These are phyloP conservation scores for Acinonyx jubatus DNA, from an alignment of 2,113 vertebrate species.

Conservation along the genomic window DNA sequence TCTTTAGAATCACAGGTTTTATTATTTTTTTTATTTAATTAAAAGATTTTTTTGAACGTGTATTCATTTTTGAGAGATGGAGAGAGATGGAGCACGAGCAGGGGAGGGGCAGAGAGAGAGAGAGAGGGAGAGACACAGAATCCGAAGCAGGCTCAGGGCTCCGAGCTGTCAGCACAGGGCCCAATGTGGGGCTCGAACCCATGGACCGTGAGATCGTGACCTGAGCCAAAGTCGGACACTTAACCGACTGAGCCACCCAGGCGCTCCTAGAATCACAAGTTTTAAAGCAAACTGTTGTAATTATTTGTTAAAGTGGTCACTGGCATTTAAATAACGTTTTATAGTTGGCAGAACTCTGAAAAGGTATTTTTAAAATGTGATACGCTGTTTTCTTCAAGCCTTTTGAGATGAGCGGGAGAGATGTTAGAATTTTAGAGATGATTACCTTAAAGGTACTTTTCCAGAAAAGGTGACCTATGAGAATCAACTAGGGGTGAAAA, in stretches of 20 bases:
- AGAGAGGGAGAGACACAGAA: too few species aligned
- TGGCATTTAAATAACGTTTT: not conserved
- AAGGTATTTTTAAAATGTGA: not conserved
- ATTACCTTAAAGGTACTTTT: not conserved
- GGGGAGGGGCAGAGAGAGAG: too few species aligned
- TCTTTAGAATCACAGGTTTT: not conserved
- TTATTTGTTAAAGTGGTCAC: not conserved
- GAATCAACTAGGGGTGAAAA: not conserved
- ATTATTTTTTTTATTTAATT: too few species aligned
- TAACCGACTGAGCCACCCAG: too few species aligned
- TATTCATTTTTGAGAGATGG: too few species aligned
- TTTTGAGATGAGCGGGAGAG: not conserved
- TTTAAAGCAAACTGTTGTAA: not conserved
- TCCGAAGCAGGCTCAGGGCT: too few species aligned
- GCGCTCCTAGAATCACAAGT: not conserved
- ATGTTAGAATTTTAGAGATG: not conserved
- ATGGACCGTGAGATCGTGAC: too few species aligned
- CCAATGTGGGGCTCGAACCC: too few species aligned
- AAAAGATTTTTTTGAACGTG: too few species aligned
- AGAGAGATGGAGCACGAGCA: too few species aligned
- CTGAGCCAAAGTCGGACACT: too few species aligned
- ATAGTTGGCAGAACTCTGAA: not conserved
- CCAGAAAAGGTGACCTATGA: not conserved
- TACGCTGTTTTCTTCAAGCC: not conserved
- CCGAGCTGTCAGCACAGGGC: too few species aligned